Evolutionary conservation across 2,113 vertebrate species (phyloP).

Genomic region (Poecile atricapillus): DNA sequence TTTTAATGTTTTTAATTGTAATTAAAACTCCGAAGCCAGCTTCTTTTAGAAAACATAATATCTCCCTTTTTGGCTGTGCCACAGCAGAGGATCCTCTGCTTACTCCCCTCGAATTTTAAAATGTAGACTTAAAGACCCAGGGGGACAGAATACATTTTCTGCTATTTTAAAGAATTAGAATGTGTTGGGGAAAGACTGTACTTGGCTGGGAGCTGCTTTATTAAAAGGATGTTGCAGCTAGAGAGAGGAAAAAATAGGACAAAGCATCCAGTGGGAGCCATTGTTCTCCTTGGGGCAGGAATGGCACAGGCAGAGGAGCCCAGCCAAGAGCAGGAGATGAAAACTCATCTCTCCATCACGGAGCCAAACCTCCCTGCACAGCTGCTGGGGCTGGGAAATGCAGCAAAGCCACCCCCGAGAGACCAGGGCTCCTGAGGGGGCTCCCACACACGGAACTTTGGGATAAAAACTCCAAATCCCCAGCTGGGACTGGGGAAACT

Average conservation of each 20-base stretch:
- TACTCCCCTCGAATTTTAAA: conserved; percentile 21
- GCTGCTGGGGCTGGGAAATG: not conserved
- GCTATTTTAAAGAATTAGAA: conserved; percentile 58
- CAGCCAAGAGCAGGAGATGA: conserved; percentile 1
- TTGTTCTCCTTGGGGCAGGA: conserved; percentile 43
- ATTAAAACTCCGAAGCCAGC: not conserved
- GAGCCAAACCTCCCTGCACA: not conserved
- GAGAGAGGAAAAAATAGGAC: conserved; percentile 50
- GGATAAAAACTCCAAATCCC: not conserved
- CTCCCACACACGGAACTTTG: fast-evolving
- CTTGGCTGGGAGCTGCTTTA: conserved; percentile 49
- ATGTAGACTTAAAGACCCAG: not conserved
- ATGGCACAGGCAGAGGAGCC: conserved; percentile 2
- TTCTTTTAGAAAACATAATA: not conserved
- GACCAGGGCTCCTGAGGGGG: too few species aligned
- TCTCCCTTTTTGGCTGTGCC: not conserved
- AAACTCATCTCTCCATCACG: not conserved
- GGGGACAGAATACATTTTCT: conserved; percentile 62
- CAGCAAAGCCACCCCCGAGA: not conserved
- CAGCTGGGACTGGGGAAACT: too few species aligned
- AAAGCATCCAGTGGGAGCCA: conserved; percentile 20
- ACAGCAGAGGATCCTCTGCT: not conserved
- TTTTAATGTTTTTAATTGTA: not conserved
- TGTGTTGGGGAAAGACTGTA: conserved; percentile 2
- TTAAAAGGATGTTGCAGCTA: conserved; percentile 48